Base-by-base conservation (phyloP, 1,140 invertebrate genomes). In the Sesamia nonagrioides region DNA sequence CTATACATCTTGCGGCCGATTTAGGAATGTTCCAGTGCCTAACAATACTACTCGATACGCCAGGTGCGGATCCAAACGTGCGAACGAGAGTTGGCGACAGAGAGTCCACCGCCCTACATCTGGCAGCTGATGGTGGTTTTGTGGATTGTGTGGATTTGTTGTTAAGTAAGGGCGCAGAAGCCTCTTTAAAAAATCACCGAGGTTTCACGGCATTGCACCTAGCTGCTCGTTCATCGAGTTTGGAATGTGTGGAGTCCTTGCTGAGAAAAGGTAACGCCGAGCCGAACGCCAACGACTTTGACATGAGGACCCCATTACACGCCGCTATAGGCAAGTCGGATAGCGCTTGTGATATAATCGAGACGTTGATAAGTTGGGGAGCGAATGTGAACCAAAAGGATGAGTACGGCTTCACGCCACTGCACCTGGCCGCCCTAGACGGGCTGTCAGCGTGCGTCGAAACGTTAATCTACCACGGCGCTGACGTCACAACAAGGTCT, bases 391-490 rank as follows among this genome's bases (percentile, higher is more conserved):
- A 98, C 88, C 96, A 97, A 54, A 97, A 97, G 84, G 98, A 99
- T 85, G 97, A 97, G 79, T 98, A 98, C 85, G 98, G 98, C 0
- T 98, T 98, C 89, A 98, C 98, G 0, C 97, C 98, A 0, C 94
- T 99, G 15, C 98, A 99, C 88, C 96, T 99, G 54, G 98, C 98
- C 6, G 98, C 98, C 6, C 90, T 98, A 0, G 98, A 98, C 88
- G 97, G 98, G 40, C 93, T 98, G n/a, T 97, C 97, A 0, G 97
- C 97, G 80, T 98, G 97, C 85, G 98, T 98, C 0, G 97, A 98
- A 88, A 96, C 97, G 52, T 92, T 99, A 35, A 97, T 98, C 21
- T 97, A 97, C 87, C 96, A 97, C 87, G 98, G 98, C 2, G 98
- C 98, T 60, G 97, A 98, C 94, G 96, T 98, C 0, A 98, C 97